phyloP scores from a whole-genome alignment of 2,797 vertebrate species.

The Eulemur rubriventer region DNA sequence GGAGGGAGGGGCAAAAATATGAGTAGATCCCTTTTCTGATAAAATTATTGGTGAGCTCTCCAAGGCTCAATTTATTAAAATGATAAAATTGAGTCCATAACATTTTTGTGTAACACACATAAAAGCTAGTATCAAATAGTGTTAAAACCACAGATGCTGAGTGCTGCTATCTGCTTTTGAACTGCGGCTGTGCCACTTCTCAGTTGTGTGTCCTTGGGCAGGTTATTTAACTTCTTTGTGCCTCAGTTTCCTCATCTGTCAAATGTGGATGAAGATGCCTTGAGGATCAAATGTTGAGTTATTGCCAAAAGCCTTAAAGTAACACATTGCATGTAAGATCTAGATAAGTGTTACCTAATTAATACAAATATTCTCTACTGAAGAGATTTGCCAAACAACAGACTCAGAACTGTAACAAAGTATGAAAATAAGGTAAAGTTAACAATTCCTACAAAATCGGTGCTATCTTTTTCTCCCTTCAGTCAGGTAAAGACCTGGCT shows the following conservation, averaged over 20 bases:
- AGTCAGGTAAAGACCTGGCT: not conserved
- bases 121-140: not conserved
- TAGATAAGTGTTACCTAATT: not conserved
- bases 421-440: not conserved
- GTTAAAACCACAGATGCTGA: not conserved
- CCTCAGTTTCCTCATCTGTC: conserved; percentile 19
- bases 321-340: not conserved
- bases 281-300: not conserved
- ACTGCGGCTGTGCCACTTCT: not conserved
- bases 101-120: not conserved
- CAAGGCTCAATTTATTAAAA: not conserved
- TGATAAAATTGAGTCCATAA: not conserved
- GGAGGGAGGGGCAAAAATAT: not conserved
- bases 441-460: not conserved
- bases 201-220: not conserved
- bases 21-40: not conserved
- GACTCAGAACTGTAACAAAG: not conserved
- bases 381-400: not conserved
- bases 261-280: not conserved
- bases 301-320: not conserved
- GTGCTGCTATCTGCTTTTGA: not conserved
- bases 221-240: not conserved
- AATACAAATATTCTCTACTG: not conserved
- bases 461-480: not conserved
- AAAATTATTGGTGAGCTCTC: not conserved